Evolutionary conservation across 2,113 vertebrate species (phyloP), one percentile per base, ranked within the genome.

Genomic region (Ptychochromis oligacanthus): DNA sequence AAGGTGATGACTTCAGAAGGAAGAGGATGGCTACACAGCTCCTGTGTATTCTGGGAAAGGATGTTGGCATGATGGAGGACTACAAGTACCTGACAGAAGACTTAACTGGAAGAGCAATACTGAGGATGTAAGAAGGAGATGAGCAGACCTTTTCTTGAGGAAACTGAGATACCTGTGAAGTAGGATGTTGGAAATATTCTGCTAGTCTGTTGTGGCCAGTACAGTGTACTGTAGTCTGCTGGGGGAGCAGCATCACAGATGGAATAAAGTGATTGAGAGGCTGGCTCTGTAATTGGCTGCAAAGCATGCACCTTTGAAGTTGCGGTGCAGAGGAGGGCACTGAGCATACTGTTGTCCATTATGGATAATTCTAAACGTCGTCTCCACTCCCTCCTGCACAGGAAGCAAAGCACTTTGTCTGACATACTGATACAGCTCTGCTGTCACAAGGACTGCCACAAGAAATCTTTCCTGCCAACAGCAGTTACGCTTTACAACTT

Each of bases 371-470:
- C 46, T 72, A 54, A 72, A 72, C 46, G 54, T 6, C 18, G 17
- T 72, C 67, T 72, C 67, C 26, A 72, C 67, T 34, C 26, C 67
- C 46, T 52, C 46, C 67, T 34, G 52, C 18, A 72, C 67, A 72
- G 67, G 67, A 72, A 72, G 46, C 46, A 72, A 72, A 72, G 52
- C 46, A 34, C 26, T 72, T 72, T 72, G 46, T 72, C 46, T 72
- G 46, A 72, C 67, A 72, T 17, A 54, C 67, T 72, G 67, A 72
- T 72, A 26, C 67, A 54, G 67, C 52, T 26, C 20, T 54, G 67
- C 46, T 72, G 46, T 72, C 67, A 54, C 67, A 54, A 34, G 67
- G 46, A n/a, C 67, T 34, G 67, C 26, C 34, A 72, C 46, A 54
- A 54, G 67, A 54, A 72, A 54, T 72, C 67, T 31, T 49, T 72